These are phyloP conservation scores for Mirounga angustirostris DNA, from an alignment of 2,113 vertebrate genomes.

Conservation along the genomic window DNA sequence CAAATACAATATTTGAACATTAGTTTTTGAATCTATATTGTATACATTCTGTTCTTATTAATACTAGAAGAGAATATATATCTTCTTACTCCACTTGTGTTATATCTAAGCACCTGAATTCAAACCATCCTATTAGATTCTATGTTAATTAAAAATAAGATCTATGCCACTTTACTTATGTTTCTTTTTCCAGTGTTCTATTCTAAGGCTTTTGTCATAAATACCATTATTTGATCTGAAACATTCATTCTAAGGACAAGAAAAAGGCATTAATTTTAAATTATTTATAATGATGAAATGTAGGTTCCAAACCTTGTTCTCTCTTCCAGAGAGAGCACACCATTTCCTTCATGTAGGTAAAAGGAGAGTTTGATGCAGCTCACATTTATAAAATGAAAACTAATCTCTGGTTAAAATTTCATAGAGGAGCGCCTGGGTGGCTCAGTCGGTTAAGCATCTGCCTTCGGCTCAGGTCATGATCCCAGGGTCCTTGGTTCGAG, in stretches of 20 bases:
- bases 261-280: neutral
- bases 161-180: neutral
- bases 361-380: neutral
- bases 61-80: neutral
- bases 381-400: neutral
- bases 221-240: neutral
- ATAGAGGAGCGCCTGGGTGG: neutral
- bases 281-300: neutral
- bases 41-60: neutral
- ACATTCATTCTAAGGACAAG: neutral
- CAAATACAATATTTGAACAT: neutral
- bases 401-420: neutral
- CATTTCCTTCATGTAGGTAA: neutral
- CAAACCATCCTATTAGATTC: neutral
- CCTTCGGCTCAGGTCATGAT: neutral
- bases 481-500: neutral
- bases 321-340: neutral
- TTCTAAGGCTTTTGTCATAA: neutral
- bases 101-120: neutral
- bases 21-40: neutral
- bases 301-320: neutral
- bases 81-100: neutral
- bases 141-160: neutral
- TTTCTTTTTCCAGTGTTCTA: neutral
- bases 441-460: neutral